Evolutionary conservation across 2,888 invertebrate species (phyloP), one percentile per base, ranked within the genome.

Genomic region (Dermolepida albohirtum): DNA sequence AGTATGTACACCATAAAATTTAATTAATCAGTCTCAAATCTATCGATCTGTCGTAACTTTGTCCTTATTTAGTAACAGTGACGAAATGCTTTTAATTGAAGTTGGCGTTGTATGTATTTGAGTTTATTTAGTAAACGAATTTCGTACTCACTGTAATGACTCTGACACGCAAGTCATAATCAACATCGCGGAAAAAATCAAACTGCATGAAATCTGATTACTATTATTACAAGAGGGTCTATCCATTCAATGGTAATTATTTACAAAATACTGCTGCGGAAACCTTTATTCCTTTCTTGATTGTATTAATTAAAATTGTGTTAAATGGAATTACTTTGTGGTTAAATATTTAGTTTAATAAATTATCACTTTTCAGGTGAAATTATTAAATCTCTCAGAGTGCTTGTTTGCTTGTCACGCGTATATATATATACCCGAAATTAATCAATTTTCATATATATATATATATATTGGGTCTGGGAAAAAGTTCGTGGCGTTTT

Each of bases 11-110:
- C 34, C 47, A 59, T 59, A 47, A 59, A 59, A 59, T 59, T 59
- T 47, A 59, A 59, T 59, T 59, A 59, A 47, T 34, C 59, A 59
- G 11, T 34, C 59, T 59, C 8, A 59, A 47, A 29, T 47, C 47
- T 27, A 29, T 27, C 47, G 39, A 59, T 59, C 59, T 59, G 59
- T 59, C 59, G 59, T 16, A 59, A 59, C 10, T 59, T 47, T 34
- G 29, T 59, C 44, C 59, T 47, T 59, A 59, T 59, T 59, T 29
- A 34, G 59, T 14, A 34, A 47, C 41, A 12, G 11, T 47, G 59
- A 47, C 29, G 59, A 44, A 59, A 59, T 14, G 12, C 10, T 44
- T 44, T 29, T 27, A 29, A 59, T 29, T 34, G 59, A 34, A 59
- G 14, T 22, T 29, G 47, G 10, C 11, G 54, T 14, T 44, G 7